Percentiles rank a stretch among this genome's conserved stretches.
phyloP scores from a whole-genome alignment of 2,888 invertebrate genomes.

The Dicroscelio sp. region DNA sequence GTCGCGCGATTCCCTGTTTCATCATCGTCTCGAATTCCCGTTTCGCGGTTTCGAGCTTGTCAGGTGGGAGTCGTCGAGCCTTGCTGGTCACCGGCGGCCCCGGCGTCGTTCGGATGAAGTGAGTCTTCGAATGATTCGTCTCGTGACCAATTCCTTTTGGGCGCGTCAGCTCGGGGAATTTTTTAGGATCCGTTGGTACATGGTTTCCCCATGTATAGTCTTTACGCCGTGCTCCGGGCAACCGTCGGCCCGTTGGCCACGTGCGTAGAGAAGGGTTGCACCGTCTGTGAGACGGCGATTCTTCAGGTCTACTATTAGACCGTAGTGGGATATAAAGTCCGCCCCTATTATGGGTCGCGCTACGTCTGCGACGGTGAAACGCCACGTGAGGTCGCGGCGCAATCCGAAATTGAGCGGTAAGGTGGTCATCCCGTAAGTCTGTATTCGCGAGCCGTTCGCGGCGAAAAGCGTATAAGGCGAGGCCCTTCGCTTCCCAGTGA shows the following conservation, averaged over 20 bases:
- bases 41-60: constrained; percentile 87
- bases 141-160: constrained; percentile 9
- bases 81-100: constrained; percentile 88
- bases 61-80: constrained; percentile 88
- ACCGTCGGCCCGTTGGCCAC: not conserved
- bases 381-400: constrained; percentile 83
- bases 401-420: constrained; percentile 86
- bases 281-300: not conserved
- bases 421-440: constrained; percentile 85
- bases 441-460: constrained; percentile 88
- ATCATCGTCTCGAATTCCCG: constrained; percentile 88
- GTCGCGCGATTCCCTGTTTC: constrained; percentile 90
- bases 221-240: too few relatives aligned
- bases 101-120: constrained; percentile 86
- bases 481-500: not conserved
- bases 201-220: not conserved
- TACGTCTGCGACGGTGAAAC: constrained; percentile 22
- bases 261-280: not conserved
- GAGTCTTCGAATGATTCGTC: too few relatives aligned
- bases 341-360: constrained; percentile 6
- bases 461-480: constrained; percentile 61
- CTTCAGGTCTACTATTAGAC: not conserved
- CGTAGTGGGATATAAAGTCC: not conserved
- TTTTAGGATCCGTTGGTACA: not conserved
- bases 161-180: not conserved